Conservation (phyloP, 2,888 invertebrate species). For the Synergus japonicus region DNA sequence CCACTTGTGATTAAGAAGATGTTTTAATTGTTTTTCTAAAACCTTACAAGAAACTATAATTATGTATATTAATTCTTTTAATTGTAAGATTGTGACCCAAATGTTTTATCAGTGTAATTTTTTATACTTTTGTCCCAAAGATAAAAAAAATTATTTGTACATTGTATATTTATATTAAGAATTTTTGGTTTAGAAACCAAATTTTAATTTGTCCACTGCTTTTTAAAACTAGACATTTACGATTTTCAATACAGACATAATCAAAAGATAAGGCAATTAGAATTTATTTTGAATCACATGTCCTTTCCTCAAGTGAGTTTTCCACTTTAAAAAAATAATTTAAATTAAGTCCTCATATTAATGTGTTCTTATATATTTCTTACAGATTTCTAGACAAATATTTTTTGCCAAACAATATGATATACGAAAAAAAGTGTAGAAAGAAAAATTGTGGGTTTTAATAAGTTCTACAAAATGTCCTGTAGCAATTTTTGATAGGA, state of each 20-base stretch:
- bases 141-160: background rate
- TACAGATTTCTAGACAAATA: background rate
- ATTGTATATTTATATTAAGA: background rate
- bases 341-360: background rate
- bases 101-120: background rate
- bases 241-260: background rate
- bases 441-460: too few species aligned
- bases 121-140: background rate
- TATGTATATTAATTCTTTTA: background rate
- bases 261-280: background rate
- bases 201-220: background rate
- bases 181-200: background rate
- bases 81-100: background rate
- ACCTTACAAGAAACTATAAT: background rate
- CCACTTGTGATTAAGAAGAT: slow-evolving; percentile 70
- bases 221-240: background rate
- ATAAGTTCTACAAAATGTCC: too few species aligned
- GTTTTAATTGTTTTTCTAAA: slow-evolving; percentile 59
- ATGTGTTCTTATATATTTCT: background rate
- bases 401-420: background rate
- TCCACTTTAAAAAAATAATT: background rate
- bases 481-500: too few species aligned
- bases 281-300: background rate
- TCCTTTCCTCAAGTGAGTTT: background rate
- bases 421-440: background rate